Evolutionary conservation across 92 coral and sea anemone species (phyloP).

Genomic region (Zoanthus sansibaricus): DNA sequence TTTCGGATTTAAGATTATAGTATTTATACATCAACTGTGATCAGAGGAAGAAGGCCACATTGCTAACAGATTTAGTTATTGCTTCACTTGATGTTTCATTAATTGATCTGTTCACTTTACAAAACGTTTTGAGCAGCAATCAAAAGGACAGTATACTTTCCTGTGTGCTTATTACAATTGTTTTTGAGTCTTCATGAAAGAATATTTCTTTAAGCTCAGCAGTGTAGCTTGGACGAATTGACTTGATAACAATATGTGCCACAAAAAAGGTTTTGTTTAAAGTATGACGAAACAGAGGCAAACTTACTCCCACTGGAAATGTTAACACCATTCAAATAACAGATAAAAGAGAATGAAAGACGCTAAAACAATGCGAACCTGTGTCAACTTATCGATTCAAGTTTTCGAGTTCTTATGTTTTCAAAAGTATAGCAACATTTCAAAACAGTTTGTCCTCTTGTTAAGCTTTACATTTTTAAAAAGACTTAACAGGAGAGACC

Average conservation of each 20-base stretch:
- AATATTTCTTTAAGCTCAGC: not conserved
- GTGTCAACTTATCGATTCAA: not conserved
- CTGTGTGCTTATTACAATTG: not conserved
- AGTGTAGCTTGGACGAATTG: not conserved
- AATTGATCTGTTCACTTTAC: not conserved
- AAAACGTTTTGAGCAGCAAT: not conserved
- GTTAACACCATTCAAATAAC: not conserved
- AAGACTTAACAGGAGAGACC: not conserved
- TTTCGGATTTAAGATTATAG: not conserved
- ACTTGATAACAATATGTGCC: not conserved
- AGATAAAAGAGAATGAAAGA: not conserved
- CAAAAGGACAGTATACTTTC: not conserved
- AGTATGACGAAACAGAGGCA: not conserved
- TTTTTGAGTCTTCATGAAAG: not conserved
- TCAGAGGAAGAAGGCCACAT: not conserved
- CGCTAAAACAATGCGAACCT: not conserved
- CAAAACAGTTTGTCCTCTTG: not conserved
- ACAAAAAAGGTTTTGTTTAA: not conserved
- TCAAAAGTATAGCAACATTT: not conserved
- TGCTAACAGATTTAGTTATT: not conserved
- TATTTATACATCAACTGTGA: not conserved
- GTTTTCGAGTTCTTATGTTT: not conserved
- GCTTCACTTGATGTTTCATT: not conserved
- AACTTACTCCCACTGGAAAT: constrained; percentile 1
- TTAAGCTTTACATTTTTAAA: not conserved